Conservation (phyloP, 2,797 vertebrate genomes). For the Chelmon rostratus region DNA sequence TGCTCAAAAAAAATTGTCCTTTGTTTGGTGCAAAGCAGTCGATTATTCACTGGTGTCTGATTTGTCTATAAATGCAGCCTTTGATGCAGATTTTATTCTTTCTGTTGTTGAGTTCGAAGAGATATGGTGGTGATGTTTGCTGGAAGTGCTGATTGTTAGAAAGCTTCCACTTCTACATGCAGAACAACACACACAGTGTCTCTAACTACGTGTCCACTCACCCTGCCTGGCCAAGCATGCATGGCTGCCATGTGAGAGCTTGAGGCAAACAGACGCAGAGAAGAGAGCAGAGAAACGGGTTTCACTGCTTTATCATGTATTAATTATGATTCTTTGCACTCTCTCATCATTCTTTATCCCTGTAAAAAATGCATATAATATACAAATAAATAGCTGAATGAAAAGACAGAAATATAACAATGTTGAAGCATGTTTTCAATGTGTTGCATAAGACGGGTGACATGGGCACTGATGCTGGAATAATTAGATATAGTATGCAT, state of each 20-base stretch:
- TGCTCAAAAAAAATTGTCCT: not conserved
- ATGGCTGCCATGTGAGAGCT: constrained; percentile 55
- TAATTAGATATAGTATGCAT: constrained; percentile 81
- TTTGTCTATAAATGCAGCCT: constrained; percentile 2
- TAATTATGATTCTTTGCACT: not conserved
- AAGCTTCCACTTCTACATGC: constrained; percentile 8
- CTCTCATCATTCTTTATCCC: not conserved
- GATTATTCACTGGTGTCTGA: not conserved
- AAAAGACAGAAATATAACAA: constrained; percentile 12
- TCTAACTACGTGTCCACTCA: constrained; percentile 45
- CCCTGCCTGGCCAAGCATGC: constrained; percentile 41
- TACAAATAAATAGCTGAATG: not conserved
- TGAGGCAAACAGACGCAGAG: constrained; percentile 33
- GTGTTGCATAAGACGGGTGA: constrained; percentile 72
- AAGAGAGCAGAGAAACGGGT: constrained; percentile 22
- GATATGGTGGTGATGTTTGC: constrained; percentile 2
- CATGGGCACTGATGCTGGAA: constrained; percentile 72
- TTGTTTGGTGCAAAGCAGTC: not conserved
- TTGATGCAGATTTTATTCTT: constrained; percentile 15
- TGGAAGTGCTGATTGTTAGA: not conserved
- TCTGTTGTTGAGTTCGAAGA: not conserved
- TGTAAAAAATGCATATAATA: not conserved
- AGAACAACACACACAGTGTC: constrained; percentile 23
- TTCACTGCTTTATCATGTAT: constrained; percentile 9
- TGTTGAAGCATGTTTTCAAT: constrained; percentile 26